A percentile compares a stretch with the other conserved stretches of the same genome.
Conservation (phyloP, 92 coral and sea anemone species). For the Actinernus sp. region DNA sequence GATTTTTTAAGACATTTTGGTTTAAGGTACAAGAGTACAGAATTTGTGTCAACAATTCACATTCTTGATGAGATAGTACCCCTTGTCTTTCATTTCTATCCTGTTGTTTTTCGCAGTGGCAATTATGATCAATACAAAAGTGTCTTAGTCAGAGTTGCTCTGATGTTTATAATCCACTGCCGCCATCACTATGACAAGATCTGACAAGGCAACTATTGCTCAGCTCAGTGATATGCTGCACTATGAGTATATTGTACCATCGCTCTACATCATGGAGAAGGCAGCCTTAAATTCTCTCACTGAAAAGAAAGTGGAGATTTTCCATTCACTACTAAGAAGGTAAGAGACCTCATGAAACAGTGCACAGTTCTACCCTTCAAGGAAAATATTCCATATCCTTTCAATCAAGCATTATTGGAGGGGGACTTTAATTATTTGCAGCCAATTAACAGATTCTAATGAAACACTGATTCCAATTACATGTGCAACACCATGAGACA, state of each 20-base stretch:
- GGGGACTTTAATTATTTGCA: too few relatives aligned
- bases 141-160: conserved; percentile 13
- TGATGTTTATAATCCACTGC: conserved; percentile 38
- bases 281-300: conserved; percentile 25
- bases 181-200: conserved; percentile 54
- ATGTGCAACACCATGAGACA: too few relatives aligned
- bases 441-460: too few relatives aligned
- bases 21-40: conserved; percentile 6
- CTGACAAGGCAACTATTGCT: conserved; percentile 50
- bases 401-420: too few relatives aligned
- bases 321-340: conserved; percentile 59
- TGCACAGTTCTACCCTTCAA: too few relatives aligned
- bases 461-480: too few relatives aligned
- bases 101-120: conserved; percentile 35
- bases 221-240: conserved; percentile 43
- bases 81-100: conserved; percentile 52
- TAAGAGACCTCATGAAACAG: too few relatives aligned
- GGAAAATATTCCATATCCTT: too few relatives aligned
- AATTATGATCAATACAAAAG: not conserved
- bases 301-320: conserved; percentile 55
- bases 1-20: conserved; percentile 5
- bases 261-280: not conserved
- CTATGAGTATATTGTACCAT: conserved; percentile 8
- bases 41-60: conserved; percentile 2
- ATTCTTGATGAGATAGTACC: conserved; percentile 54